Evolutionary conservation across 2,888 invertebrate genomes (phyloP).

Genomic region (Callyntrura sp.): DNA sequence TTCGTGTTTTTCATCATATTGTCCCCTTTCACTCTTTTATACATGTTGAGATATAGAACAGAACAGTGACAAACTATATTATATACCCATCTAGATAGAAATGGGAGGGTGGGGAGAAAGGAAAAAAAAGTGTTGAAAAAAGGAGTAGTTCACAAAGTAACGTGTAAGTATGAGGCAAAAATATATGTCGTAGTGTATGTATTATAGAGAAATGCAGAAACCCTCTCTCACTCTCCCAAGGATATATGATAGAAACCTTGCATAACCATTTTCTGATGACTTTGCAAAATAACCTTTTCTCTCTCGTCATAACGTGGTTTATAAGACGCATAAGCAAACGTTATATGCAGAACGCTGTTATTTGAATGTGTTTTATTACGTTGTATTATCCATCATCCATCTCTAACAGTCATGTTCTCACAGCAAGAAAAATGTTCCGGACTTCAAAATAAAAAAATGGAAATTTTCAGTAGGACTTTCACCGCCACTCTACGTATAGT

Average conservation of each 20-base stretch:
- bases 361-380: slow-evolving; percentile 26
- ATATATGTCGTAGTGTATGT: not conserved
- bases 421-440: slow-evolving; percentile 26
- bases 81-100: not conserved
- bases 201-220: slow-evolving; percentile 6
- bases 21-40: not conserved
- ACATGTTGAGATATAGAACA: not conserved
- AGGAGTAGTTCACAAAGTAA: not conserved
- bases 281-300: slow-evolving; percentile 46
- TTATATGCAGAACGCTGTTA: slow-evolving; percentile 4
- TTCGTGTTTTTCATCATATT: slow-evolving; percentile 34
- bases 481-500: not conserved
- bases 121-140: slow-evolving; percentile 24
- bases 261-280: slow-evolving; percentile 61
- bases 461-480: slow-evolving; percentile 2
- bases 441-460: no score
- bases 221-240: slow-evolving; percentile 22
- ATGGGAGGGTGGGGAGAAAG: not conserved
- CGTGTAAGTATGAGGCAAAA: not conserved
- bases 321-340: not conserved
- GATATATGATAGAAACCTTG: slow-evolving; percentile 24
- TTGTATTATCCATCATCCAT: slow-evolving; percentile 25
- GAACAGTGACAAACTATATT: not conserved
- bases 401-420: slow-evolving; percentile 19
- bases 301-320: not conserved